Percentiles rank a stretch among this genome's conserved stretches.
These are phyloP conservation scores for Acromyrmex heyeri DNA, from an alignment of 1,140 invertebrate genomes.

Conservation along the genomic window DNA sequence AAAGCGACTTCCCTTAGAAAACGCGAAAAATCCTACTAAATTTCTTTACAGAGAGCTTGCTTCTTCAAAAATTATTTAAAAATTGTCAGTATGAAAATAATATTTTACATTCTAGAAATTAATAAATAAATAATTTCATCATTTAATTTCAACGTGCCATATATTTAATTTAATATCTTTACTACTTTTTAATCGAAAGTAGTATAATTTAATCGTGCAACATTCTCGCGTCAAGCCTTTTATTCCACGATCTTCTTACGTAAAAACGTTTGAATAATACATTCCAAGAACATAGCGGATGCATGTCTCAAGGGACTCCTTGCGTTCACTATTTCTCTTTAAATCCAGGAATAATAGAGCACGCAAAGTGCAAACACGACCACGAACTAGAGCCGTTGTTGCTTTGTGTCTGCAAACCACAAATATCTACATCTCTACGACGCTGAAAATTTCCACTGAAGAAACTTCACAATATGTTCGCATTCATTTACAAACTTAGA, in stretches of 20 bases:
- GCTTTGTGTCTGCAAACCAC: constrained; percentile 2
- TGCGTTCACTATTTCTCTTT: constrained; percentile 1
- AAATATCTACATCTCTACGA: constrained; percentile 13
- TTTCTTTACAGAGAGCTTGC: background rate
- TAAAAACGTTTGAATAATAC: constrained; percentile 29
- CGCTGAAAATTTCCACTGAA: constrained; percentile 15
- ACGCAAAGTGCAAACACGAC: constrained; percentile 44
- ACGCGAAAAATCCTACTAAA: background rate
- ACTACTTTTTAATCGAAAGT: background rate
- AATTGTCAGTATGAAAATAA: background rate
- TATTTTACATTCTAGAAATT: background rate
- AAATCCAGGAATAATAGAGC: constrained; percentile 36
- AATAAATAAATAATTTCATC: background rate
- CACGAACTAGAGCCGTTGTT: background rate
- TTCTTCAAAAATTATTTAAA: background rate
- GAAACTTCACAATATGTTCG: constrained; percentile 19
- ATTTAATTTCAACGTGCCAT: too few species aligned
- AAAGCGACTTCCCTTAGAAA: background rate
- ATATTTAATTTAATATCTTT: background rate
- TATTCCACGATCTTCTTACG: background rate
- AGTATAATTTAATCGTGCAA: background rate
- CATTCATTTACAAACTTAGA: constrained; percentile 15
- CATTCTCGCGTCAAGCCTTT: too few species aligned
- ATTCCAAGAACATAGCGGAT: constrained; percentile 3
- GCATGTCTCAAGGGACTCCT: constrained; percentile 6